Evolutionary conservation across 2,888 invertebrate species (phyloP).

Genomic region (Torymus auratus): DNA sequence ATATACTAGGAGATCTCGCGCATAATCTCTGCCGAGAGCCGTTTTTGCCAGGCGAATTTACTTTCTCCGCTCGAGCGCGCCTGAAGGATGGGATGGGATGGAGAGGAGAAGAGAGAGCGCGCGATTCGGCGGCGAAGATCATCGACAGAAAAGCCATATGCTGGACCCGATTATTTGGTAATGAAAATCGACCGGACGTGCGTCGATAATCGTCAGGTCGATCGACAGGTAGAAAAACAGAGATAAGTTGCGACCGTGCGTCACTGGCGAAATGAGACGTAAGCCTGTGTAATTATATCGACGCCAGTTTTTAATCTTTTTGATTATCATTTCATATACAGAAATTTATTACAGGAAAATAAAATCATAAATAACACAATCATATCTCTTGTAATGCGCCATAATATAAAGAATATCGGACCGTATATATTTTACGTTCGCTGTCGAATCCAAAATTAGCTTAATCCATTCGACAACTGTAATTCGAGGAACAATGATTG

Average conservation of each 20-base stretch:
- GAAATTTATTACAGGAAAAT: no score
- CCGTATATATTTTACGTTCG: no score
- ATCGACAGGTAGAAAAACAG: no score
- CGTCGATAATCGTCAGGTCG: background rate
- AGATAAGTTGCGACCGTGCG: no score
- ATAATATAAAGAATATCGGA: no score
- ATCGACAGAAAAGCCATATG: constrained; percentile 5
- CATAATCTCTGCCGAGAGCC: constrained; percentile 29
- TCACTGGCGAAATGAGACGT: no score
- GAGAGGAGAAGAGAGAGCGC: background rate
- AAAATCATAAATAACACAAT: no score
- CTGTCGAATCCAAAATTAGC: background rate
- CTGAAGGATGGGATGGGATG: background rate
- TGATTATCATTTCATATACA: no score
- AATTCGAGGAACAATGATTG: constrained; percentile 20
- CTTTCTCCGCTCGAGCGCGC: constrained; percentile 35
- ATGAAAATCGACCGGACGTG: constrained; percentile 21
- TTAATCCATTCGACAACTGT: constrained; percentile 15
- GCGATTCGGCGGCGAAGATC: background rate
- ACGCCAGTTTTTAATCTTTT: no score
- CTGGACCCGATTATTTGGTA: constrained; percentile 31
- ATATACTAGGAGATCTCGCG: constrained; percentile 26
- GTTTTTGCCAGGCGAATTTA: constrained; percentile 40
- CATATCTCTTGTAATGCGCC: no score
- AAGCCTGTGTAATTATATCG: no score